Percentiles rank a stretch among this genome's conserved stretches.
phyloP scores from a whole-genome alignment of 1,140 invertebrate species.

The Hyphantria cunea region DNA sequence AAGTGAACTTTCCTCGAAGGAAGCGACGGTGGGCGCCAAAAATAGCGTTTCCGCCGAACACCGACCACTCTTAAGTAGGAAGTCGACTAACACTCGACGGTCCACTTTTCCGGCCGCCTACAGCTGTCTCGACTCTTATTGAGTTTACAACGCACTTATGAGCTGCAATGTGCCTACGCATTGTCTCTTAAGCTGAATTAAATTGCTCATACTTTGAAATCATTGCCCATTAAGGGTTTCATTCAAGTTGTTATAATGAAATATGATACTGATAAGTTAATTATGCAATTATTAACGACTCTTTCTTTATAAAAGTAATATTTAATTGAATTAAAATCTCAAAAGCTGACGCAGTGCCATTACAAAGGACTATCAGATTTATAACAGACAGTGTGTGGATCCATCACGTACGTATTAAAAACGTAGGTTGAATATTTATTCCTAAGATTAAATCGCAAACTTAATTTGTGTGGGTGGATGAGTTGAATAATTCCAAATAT shows the following conservation, averaged over 20 bases:
- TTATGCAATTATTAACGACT: background rate
- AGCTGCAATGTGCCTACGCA: conserved; percentile 68
- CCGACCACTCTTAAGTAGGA: conserved; percentile 73
- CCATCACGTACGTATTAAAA: background rate
- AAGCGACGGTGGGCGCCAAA: conserved; percentile 74
- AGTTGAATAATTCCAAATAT: conserved; percentile 29
- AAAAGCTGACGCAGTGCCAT: background rate
- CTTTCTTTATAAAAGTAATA: background rate
- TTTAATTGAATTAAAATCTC: background rate
- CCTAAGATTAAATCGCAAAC: conserved; percentile 21
- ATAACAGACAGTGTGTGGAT: background rate
- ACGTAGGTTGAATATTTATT: conserved; percentile 26
- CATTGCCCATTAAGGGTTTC: conserved; percentile 62
- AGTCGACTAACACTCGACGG: conserved; percentile 68
- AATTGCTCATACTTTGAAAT: conserved; percentile 71
- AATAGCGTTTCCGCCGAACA: conserved; percentile 76
- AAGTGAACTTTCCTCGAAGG: conserved; percentile 74
- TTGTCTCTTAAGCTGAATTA: conserved; percentile 73
- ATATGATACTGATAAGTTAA: conserved; percentile 12
- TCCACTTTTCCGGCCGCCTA: conserved; percentile 75
- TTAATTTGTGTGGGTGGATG: conserved; percentile 32
- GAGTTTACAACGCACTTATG: conserved; percentile 76
- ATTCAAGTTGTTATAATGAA: conserved; percentile 29
- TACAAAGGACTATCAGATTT: too few relatives aligned
- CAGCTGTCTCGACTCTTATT: conserved; percentile 69